These are phyloP conservation scores for Pseudomyrmex gracilis DNA, from an alignment of 1,140 invertebrate genomes.

Conservation along the genomic window DNA sequence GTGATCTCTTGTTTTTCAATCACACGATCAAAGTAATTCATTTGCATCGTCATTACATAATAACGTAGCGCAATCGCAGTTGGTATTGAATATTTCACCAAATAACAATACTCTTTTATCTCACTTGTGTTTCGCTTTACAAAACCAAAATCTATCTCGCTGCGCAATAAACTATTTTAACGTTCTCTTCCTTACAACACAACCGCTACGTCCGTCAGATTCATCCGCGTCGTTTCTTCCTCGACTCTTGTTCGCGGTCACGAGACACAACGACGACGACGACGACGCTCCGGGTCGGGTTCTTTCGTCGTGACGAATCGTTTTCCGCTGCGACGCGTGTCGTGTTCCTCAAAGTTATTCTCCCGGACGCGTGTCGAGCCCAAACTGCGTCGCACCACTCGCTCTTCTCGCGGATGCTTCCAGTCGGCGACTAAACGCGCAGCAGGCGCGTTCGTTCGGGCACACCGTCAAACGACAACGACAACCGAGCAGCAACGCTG, in stretches of 20 bases:
- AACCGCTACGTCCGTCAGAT: constrained; percentile 4
- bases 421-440: constrained; percentile 75
- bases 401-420: constrained; percentile 70
- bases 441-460: constrained; percentile 45
- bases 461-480: constrained; percentile 53
- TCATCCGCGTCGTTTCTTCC: constrained; percentile 33
- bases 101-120: not conserved
- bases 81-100: no score
- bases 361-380: not conserved
- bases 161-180: not conserved
- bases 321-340: not conserved
- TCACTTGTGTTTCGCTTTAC: not conserved
- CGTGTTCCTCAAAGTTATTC: not conserved
- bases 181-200: constrained; percentile 31
- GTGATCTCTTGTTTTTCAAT: not conserved
- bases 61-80: not conserved
- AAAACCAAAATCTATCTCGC: not conserved
- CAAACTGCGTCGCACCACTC: constrained; percentile 25
- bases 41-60: not conserved
- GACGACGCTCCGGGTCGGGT: constrained; percentile 5
- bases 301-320: not conserved
- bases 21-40: not conserved
- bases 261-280: constrained; percentile 19
- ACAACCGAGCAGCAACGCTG: constrained; percentile 25
- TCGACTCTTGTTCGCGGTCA: not conserved